Evolutionary conservation across 2,113 vertebrate genomes (phyloP).

Genomic region (Psilopsiagon aurifrons): DNA sequence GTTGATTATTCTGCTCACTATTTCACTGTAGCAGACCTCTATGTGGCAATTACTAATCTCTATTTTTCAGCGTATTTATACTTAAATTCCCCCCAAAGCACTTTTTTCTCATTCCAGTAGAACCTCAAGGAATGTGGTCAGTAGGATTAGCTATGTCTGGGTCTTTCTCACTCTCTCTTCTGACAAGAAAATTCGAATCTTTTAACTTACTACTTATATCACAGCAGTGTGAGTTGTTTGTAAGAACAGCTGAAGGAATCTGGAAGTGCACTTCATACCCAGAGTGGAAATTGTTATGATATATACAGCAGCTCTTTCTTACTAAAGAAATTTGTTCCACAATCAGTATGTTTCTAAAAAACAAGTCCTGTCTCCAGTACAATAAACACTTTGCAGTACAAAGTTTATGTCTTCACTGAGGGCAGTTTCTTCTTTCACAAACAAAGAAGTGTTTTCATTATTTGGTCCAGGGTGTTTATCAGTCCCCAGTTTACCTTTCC

Average conservation of each 20-base stretch:
- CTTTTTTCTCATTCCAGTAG: not conserved
- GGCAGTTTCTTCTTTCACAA: not conserved
- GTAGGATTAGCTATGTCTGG: not conserved
- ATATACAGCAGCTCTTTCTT: not conserved
- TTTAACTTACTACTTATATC: not conserved
- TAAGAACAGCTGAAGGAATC: not conserved
- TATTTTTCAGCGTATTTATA: not conserved
- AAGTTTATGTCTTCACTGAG: not conserved
- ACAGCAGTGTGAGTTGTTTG: not conserved
- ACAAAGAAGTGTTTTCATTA: not conserved
- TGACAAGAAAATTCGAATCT: not conserved
- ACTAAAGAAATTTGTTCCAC: not conserved
- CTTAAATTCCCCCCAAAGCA: not conserved
- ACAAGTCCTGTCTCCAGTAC: not conserved
- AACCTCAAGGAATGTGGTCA: not conserved
- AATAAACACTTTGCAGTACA: not conserved
- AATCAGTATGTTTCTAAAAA: not conserved
- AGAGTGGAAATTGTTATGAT: not conserved
- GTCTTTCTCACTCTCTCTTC: not conserved
- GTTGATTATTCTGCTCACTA: not conserved
- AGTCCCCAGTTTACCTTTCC: not conserved
- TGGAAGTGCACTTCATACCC: not conserved
- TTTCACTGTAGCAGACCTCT: not conserved
- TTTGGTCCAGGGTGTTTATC: not conserved
- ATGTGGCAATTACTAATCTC: not conserved